A percentile compares a stretch with the other conserved stretches of the same genome.
phyloP scores from a whole-genome alignment of 2,888 invertebrate genomes.

The Rotaria magnacalcarata region DNA sequence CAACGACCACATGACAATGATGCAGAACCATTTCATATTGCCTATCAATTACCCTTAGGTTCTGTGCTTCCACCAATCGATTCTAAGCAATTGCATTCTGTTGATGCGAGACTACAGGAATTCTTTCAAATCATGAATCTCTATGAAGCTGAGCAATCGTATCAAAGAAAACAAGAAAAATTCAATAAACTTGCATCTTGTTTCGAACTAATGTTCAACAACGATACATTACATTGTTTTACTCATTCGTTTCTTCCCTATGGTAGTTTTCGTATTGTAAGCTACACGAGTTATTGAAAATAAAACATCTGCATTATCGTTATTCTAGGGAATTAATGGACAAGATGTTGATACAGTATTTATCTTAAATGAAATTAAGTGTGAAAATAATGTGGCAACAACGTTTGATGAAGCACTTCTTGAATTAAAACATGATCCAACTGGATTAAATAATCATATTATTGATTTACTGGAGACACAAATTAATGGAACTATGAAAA shows the following conservation, averaged over 20 bases:
- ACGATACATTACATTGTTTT: background rate
- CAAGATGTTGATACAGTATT: slow-evolving; percentile 1
- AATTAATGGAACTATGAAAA: background rate
- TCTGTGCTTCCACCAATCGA: background rate
- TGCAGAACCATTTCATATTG: slow-evolving; percentile 41
- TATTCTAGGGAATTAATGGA: background rate
- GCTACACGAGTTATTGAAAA: background rate
- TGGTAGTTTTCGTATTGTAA: slow-evolving; percentile 18
- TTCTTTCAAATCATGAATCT: background rate
- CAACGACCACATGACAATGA: slow-evolving; percentile 18
- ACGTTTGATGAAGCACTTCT: background rate
- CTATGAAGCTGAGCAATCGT: background rate
- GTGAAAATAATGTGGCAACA: background rate
- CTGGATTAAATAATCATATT: background rate
- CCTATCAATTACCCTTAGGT: slow-evolving; percentile 36
- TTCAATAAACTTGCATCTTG: background rate
- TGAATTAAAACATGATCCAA: background rate
- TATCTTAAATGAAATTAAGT: background rate
- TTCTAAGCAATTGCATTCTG: background rate
- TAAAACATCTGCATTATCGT: background rate
- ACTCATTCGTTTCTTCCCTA: background rate
- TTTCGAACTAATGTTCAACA: background rate
- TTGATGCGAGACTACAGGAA: background rate
- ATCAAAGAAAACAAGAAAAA: background rate
- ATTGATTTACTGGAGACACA: background rate